These are phyloP conservation scores for Rhopalosiphum nymphaeae DNA, from an alignment of 2,888 invertebrate genomes.

Conservation along the genomic window DNA sequence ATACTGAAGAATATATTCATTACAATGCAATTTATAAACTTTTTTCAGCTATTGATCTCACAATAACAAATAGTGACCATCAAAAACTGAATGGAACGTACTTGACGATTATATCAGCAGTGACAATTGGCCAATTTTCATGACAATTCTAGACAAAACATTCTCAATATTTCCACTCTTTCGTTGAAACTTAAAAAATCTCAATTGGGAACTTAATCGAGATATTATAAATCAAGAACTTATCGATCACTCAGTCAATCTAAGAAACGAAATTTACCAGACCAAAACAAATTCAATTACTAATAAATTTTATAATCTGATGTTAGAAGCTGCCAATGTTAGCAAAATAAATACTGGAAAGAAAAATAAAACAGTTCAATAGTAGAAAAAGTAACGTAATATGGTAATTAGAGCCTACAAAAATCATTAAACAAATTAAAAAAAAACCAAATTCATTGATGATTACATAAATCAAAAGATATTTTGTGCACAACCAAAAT, in stretches of 20 bases:
- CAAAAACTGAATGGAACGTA: no score
- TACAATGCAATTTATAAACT: not conserved
- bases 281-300: conserved; percentile 24
- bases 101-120: not conserved
- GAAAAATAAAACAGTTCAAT: conserved; percentile 24
- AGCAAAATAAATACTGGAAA: not conserved
- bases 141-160: not conserved
- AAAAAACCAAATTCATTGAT: conserved; percentile 8
- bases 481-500: not conserved
- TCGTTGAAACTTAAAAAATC: conserved; percentile 12
- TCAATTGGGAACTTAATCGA: not conserved
- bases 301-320: not conserved
- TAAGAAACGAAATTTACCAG: not conserved
- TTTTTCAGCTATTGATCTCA: not conserved
- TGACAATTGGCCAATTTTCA: conserved; percentile 18
- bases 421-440: conserved; percentile 41
- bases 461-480: conserved; percentile 8
- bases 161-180: not conserved
- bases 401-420: conserved; percentile 12
- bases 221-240: not conserved
- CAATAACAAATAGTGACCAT: not conserved
- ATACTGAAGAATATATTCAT: not conserved
- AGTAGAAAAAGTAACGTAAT: conserved; percentile 33
- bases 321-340: conserved; percentile 1
- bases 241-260: not conserved